Conservation (phyloP, 2,888 invertebrate species). For the Eubasilissa splendida region DNA sequence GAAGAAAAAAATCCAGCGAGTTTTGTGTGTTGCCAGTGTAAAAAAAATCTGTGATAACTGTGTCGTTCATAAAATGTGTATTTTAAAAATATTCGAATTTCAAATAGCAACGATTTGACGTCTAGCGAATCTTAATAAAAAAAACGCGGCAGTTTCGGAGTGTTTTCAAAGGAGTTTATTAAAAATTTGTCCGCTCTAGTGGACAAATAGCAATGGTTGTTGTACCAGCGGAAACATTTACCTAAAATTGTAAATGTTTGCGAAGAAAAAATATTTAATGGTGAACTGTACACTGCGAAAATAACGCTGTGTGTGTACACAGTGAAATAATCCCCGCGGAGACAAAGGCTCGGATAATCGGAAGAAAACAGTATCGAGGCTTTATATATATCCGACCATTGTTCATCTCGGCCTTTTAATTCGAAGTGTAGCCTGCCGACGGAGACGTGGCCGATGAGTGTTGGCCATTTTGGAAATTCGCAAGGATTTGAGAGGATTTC, state of each 20-base stretch:
- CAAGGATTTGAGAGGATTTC: not conserved
- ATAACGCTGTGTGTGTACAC: not conserved
- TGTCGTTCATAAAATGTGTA: not conserved
- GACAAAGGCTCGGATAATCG: too few relatives aligned
- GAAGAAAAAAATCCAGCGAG: too few relatives aligned
- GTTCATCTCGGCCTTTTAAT: not conserved
- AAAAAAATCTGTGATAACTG: not conserved
- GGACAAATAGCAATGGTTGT: not conserved
- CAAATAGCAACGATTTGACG: too few relatives aligned
- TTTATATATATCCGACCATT: not conserved
- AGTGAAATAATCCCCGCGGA: too few relatives aligned
- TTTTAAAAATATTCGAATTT: not conserved
- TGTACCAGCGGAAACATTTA: not conserved
- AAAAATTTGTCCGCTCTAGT: not conserved
- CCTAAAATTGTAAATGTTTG: not conserved
- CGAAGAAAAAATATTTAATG: slow-evolving; percentile 4
- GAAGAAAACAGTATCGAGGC: not conserved
- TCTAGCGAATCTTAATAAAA: too few relatives aligned
- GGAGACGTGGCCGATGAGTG: not conserved
- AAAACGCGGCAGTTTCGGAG: too few relatives aligned
- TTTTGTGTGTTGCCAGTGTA: not conserved
- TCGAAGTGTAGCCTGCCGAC: not conserved
- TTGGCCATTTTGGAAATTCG: slow-evolving; percentile 3
- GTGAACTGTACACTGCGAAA: not conserved
- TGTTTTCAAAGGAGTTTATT: not conserved